Conservation (phyloP, 2,797 vertebrate species). For the Eurystomus glaucurus region DNA sequence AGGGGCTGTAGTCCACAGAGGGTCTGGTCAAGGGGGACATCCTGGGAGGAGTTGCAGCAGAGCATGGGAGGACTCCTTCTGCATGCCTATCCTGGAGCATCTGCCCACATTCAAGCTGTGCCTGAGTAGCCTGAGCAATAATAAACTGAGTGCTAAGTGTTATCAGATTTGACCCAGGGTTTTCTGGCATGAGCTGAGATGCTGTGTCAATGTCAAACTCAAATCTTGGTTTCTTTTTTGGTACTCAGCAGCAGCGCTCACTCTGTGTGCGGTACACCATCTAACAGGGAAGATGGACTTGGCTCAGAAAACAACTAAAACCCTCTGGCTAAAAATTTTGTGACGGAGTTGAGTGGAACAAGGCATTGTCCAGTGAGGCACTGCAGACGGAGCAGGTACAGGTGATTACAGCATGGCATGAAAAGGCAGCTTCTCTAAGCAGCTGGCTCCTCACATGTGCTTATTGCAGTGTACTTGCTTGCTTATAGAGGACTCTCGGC, state of each 20-base stretch:
- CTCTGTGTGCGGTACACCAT: neutral
- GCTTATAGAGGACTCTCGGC: neutral
- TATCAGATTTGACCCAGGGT: neutral
- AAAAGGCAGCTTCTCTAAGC: neutral
- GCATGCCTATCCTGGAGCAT: neutral
- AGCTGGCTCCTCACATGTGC: neutral
- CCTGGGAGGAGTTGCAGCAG: neutral
- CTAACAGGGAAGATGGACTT: neutral
- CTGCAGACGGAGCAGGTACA: neutral
- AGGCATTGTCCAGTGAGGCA: neutral
- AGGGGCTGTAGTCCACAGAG: rapidly evolving
- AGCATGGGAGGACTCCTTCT: neutral
- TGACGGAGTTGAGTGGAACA: neutral
- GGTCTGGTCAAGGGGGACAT: neutral
- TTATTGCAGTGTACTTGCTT: neutral
- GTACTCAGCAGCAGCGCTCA: neutral
- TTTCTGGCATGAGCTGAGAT: neutral
- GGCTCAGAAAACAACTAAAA: neutral
- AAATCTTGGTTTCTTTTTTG: neutral
- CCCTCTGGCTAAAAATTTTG: neutral
- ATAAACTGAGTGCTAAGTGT: neutral
- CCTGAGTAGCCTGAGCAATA: neutral
- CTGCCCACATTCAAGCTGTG: neutral
- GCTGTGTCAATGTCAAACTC: neutral
- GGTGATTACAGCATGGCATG: rapidly evolving